Evolutionary conservation across 1,140 invertebrate species (phyloP).

Genomic region (Danaus plexippus): DNA sequence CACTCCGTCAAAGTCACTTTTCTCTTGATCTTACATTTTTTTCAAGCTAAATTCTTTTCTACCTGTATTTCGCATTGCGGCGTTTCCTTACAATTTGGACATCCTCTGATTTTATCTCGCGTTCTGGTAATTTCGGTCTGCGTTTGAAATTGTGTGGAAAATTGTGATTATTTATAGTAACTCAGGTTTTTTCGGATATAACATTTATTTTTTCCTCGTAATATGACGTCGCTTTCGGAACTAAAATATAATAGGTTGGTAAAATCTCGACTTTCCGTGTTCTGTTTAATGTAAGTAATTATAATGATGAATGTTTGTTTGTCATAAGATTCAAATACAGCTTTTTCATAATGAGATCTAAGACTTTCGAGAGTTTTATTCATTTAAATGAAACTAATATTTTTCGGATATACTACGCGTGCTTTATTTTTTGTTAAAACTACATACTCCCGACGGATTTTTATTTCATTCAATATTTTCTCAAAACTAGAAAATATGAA

Average conservation of each 20-base stretch:
- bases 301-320: too few species aligned
- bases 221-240: neutral
- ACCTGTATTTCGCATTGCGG: constrained; percentile 18
- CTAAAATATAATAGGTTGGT: neutral
- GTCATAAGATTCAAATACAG: too few species aligned
- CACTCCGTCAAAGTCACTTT: constrained; percentile 5
- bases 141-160: constrained; percentile 15
- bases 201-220: constrained; percentile 7
- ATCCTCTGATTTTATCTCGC: constrained; percentile 9
- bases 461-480: too few species aligned
- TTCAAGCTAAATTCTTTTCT: constrained; percentile 4
- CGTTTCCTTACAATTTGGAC: constrained; percentile 6
- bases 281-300: too few species aligned
- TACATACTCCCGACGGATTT: too few species aligned
- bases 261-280: too few species aligned
- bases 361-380: too few species aligned
- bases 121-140: constrained; percentile 8
- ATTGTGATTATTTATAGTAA: constrained; percentile 21
- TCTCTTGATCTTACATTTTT: constrained; percentile 6
- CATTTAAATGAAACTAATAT: too few species aligned
- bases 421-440: too few species aligned
- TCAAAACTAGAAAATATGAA: too few species aligned
- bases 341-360: too few species aligned
- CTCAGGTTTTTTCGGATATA: constrained; percentile 9
- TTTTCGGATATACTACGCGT: too few species aligned